Conservation (phyloP, 2,113 vertebrate species). For the Salvelinus sp. region DNA sequence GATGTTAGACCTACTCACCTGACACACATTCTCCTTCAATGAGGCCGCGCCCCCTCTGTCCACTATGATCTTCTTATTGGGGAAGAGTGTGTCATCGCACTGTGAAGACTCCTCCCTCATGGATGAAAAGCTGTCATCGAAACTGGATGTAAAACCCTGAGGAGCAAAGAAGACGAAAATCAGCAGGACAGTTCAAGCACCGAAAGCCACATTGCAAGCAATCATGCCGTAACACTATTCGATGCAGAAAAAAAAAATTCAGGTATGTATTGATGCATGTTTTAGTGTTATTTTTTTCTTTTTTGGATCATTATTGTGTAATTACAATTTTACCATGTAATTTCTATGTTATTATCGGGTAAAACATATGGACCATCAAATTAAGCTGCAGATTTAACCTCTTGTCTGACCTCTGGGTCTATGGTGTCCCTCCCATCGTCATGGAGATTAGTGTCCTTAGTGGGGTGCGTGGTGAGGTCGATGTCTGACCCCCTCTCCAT, state of each 20-base stretch:
- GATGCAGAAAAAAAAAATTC: too few relatives aligned
- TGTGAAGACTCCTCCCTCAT: conserved; percentile 77
- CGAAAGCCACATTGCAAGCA: too few relatives aligned
- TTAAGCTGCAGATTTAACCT: background rate
- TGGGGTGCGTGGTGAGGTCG: conserved; percentile 9
- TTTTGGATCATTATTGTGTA: too few relatives aligned
- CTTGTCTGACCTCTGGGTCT: conserved; percentile 64
- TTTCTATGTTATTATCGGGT: too few relatives aligned
- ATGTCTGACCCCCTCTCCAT: conserved; percentile 18
- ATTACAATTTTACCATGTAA: too few relatives aligned
- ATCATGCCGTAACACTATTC: too few relatives aligned
- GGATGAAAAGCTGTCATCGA: conserved; percentile 73
- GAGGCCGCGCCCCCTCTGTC: conserved; percentile 90
- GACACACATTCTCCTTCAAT: conserved; percentile 94
- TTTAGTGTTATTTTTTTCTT: too few relatives aligned
- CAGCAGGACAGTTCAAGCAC: background rate
- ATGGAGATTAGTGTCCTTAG: conserved; percentile 32
- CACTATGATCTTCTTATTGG: conserved; percentile 78
- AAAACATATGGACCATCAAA: too few relatives aligned
- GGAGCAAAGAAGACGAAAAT: background rate
- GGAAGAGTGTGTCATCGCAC: conserved; percentile 69
- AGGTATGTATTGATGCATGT: too few relatives aligned
- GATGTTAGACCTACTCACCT: conserved; percentile 71
- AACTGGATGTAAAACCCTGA: conserved; percentile 53
- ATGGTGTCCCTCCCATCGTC: conserved; percentile 40